Evolutionary conservation across 2,888 invertebrate species (phyloP), one percentile per base, ranked within the genome.

Genomic region (Synanthedon formicaeformis): DNA sequence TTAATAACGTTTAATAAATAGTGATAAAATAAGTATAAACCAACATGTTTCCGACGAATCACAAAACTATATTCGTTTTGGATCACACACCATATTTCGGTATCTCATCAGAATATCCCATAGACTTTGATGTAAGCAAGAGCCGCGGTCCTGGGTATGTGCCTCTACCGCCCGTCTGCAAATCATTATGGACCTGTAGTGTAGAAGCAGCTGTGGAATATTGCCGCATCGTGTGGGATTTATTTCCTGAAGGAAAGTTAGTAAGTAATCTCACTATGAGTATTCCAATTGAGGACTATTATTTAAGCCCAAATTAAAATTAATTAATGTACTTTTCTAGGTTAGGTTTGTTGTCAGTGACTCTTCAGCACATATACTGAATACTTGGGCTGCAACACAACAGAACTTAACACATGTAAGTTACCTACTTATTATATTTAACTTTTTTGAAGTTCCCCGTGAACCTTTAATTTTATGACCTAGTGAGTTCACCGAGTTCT

Each of bases 141-240:
- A 89, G 89, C 57, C 90, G 94, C 53, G 90, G 91, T 1, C 89
- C 92, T 14, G 92, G 92, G 52, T 90, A 92, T 63, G 93, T 94
- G 53, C 94, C 93, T 1, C 85, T 96, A 49, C 92, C 94, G 5
- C 95, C 96, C 1, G 93, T 98, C 57, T 93, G 92, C 57, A 99
- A 99, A 81, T 94, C 96, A 0, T 76, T 99, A 53, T 99, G 99
- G 99, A 98, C 98, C 0, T 97, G 96, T 68, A 94, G 95, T 60
- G 95, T 98, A 0, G 99, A 99, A 88, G 94, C 96, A 1, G 94
- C 96, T 0, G 91, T 98, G 55, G 99, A 99, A 79, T 99, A 98
- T 73, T 96, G 97, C 66, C 91, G 99, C 23, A 96, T 99, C 62
- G 96, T 97, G 1, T 97, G 96, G 95, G 99, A 99, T 81, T 88